Percentiles rank a stretch among this genome's conserved stretches.
phyloP scores from a whole-genome alignment of 2,888 invertebrate species.

The Ophioninae sp. region DNA sequence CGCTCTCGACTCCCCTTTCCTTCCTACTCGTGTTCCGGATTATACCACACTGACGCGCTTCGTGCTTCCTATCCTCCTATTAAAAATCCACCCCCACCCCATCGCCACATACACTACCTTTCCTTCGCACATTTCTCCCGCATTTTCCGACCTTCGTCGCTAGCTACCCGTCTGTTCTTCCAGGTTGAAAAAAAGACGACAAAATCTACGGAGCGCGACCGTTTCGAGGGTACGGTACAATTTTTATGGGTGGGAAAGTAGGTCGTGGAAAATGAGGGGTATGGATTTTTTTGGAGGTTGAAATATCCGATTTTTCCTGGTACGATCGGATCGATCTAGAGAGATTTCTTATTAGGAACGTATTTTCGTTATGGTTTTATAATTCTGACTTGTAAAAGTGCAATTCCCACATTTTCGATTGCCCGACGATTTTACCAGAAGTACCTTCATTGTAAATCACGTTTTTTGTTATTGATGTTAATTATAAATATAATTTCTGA shows the following conservation, averaged over 20 bases:
- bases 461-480: too few species aligned
- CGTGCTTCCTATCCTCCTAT: conserved; percentile 41
- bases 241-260: neutral
- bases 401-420: too few species aligned
- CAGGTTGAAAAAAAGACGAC: neutral
- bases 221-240: neutral
- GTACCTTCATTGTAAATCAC: too few species aligned
- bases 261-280: neutral
- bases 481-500: too few species aligned
- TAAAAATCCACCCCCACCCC: conserved; percentile 16
- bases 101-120: neutral
- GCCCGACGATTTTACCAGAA: too few species aligned
- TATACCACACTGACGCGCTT: conserved; percentile 39
- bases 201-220: neutral
- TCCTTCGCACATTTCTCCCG: conserved; percentile 6
- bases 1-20: conserved; percentile 59
- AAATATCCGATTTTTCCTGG: neutral
- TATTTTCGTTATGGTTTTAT: neutral
- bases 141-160: conserved; percentile 13
- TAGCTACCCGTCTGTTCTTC: neutral
- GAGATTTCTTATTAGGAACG: neutral
- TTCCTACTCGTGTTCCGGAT: conserved; percentile 57
- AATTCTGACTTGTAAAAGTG: too few species aligned
- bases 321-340: neutral
- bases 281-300: neutral